A percentile compares a stretch with the other conserved stretches of the same genome.
Evolutionary conservation across 2,113 vertebrate genomes (phyloP).

Genomic region (Amphiprion percula): DNA sequence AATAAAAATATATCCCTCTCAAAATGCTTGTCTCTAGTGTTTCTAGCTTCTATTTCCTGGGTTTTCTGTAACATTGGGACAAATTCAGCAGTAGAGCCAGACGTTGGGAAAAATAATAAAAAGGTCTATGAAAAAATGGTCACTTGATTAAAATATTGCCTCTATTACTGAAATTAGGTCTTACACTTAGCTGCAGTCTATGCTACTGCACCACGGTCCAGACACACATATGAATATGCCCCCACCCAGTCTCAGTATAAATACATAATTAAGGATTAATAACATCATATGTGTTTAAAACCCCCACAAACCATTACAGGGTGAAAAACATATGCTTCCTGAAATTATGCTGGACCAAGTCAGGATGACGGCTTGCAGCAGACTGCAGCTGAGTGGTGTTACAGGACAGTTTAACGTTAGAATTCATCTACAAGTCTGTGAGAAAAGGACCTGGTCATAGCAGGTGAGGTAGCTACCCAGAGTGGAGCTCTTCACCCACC

Average conservation of each 20-base stretch:
- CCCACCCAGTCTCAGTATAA: neutral
- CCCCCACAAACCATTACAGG: neutral
- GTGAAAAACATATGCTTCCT: neutral
- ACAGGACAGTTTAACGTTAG: conserved; percentile 44
- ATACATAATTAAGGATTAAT: neutral
- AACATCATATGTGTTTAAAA: neutral
- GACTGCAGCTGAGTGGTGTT: conserved; percentile 61
- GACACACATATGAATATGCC: neutral
- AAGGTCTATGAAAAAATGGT: conserved; percentile 52
- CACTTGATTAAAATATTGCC: conserved; percentile 38
- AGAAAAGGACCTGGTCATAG: conserved; percentile 83
- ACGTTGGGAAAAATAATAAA: conserved; percentile 10
- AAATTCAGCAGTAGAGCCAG: conserved; percentile 15
- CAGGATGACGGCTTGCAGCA: conserved; percentile 48
- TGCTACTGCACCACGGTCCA: conserved; percentile 65
- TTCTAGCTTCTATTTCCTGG: neutral
- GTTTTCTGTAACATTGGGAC: conserved; percentile 1
- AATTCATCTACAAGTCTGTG: conserved; percentile 59
- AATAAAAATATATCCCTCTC: neutral
- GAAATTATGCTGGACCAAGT: neutral
- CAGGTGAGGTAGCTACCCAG: conserved; percentile 85
- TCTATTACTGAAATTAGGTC: conserved; percentile 16
- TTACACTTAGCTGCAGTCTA: conserved; percentile 79
- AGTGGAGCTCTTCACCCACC: conserved; percentile 76
- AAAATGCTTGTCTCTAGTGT: conserved; percentile 6